A percentile compares a stretch with the other conserved stretches of the same genome.
Evolutionary conservation across 2,888 invertebrate species (phyloP).

Genomic region (Phaedon cochleariae): DNA sequence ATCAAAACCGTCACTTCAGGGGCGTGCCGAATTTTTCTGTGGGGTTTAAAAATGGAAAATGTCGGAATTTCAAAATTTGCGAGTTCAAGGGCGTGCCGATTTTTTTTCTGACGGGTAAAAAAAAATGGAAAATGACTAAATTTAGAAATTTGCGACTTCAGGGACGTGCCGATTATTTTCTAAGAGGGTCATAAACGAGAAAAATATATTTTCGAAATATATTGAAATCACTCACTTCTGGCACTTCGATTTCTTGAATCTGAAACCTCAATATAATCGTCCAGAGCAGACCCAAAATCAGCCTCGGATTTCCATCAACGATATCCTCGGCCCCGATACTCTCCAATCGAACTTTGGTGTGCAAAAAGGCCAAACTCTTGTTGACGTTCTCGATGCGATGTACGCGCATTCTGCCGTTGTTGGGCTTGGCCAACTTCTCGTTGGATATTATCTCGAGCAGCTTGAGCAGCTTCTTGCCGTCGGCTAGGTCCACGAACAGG

Average conservation of each 20-base stretch:
- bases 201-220: no score
- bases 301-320: slow-evolving; percentile 95
- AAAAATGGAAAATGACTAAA: no score
- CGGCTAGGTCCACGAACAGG: slow-evolving; percentile 94
- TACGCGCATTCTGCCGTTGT: slow-evolving; percentile 94
- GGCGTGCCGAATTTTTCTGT: no score
- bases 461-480: slow-evolving; percentile 91
- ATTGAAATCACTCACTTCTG: slow-evolving; percentile 88
- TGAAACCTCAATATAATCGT: slow-evolving; percentile 99
- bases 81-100: no score
- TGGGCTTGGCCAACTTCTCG: slow-evolving; percentile 95
- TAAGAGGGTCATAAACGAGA: no score
- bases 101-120: no score
- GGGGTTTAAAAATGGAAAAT: no score
- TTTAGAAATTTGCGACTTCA: no score
- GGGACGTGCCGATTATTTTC: no score
- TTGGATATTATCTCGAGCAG: slow-evolving; percentile 98
- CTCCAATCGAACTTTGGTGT: slow-evolving; percentile 95
- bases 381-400: slow-evolving; percentile 99
- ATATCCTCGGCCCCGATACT: slow-evolving; percentile 99
- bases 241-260: slow-evolving; percentile 98
- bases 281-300: slow-evolving; percentile 98
- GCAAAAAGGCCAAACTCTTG: slow-evolving; percentile 94
- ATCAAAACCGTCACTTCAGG: no score
- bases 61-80: no score